phyloP scores from a whole-genome alignment of 1,140 invertebrate species.

The Pseudoatta argentina region DNA sequence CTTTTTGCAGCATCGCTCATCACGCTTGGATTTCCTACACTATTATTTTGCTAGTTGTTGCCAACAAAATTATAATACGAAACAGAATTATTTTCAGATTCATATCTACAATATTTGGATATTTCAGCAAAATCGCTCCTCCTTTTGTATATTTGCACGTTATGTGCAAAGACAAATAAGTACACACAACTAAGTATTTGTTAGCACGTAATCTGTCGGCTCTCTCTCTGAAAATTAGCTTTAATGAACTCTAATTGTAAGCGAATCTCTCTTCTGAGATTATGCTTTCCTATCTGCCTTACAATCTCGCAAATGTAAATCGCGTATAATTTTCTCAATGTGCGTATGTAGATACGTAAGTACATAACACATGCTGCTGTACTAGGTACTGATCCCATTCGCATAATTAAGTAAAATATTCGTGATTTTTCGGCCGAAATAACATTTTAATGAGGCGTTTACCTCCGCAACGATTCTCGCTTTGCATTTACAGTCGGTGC shows the following conservation, averaged over 20 bases:
- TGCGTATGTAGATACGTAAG: too few species aligned
- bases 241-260: background rate
- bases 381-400: background rate
- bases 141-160: background rate
- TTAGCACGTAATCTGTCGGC: background rate
- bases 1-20: too few species aligned
- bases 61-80: too few species aligned
- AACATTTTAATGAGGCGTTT: conserved; percentile 58
- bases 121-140: too few species aligned
- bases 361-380: background rate
- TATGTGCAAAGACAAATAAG: background rate
- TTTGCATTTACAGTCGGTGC: conserved; percentile 32
- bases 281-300: background rate
- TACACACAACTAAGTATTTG: background rate
- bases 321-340: background rate
- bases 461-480: conserved; percentile 29
- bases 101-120: too few species aligned
- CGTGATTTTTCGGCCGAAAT: conserved; percentile 51
- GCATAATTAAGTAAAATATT: conserved; percentile 30
- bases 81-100: too few species aligned
- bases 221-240: background rate
- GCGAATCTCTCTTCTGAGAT: background rate
- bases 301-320: conserved; percentile 28
- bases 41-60: too few species aligned
- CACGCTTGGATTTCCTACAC: too few species aligned